A percentile compares a stretch with the other conserved stretches of the same genome.
Conservation (phyloP, 2,888 invertebrate species). For the Eilema caniola region DNA sequence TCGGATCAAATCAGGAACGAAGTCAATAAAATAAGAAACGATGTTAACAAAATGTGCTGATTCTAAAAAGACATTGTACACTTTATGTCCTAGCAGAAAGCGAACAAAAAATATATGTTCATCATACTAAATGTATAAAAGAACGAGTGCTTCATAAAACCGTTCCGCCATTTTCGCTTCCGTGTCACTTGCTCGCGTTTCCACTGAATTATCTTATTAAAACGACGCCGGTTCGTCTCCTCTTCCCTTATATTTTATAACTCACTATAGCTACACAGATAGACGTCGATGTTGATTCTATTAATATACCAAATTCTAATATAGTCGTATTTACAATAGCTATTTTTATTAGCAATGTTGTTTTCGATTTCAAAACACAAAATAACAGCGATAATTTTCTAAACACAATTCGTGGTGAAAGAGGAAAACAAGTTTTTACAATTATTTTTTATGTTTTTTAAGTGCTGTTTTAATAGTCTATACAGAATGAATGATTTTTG, state of each 20-base stretch:
- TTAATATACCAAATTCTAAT: background rate
- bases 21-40: background rate
- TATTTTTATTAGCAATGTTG: background rate
- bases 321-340: background rate
- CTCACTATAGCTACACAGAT: background rate
- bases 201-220: constrained; percentile 27
- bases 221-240: constrained; percentile 17
- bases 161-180: constrained; percentile 15
- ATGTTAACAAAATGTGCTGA: background rate
- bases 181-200: constrained; percentile 12
- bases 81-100: background rate
- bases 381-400: background rate
- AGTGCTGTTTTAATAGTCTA: too few relatives aligned
- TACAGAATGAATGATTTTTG: too few relatives aligned
- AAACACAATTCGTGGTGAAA: background rate
- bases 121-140: constrained; percentile 20
- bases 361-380: background rate
- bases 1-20: background rate
- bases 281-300: background rate
- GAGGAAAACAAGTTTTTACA: background rate
- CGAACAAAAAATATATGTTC: constrained; percentile 19
- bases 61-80: background rate
- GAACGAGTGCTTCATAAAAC: constrained; percentile 4
- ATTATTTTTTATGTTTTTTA: too few relatives aligned
- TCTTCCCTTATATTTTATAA: constrained; percentile 2